Conservation (phyloP, 2,113 vertebrate genomes). For the Nothocercus julius region DNA sequence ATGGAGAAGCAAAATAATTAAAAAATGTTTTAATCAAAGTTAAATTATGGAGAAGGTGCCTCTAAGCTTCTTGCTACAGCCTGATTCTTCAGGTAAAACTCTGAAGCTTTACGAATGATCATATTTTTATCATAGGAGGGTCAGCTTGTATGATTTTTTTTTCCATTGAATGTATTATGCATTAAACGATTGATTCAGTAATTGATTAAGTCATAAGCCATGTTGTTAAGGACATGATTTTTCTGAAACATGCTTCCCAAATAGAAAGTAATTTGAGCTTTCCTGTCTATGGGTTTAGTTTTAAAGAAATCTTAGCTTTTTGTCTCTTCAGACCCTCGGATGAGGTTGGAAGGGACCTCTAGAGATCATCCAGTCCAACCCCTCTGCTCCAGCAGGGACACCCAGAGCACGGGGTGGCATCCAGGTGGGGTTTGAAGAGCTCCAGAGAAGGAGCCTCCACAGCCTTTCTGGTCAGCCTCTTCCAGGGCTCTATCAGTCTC, state of each 20-base stretch:
- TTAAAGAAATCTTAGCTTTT: neutral
- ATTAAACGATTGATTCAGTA: neutral
- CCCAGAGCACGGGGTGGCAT: too few species aligned
- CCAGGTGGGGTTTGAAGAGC: too few species aligned
- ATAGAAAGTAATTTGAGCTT: neutral
- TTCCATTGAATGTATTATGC: neutral
- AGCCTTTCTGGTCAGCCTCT: too few species aligned
- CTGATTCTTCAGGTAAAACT: neutral
- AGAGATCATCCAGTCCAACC: too few species aligned
- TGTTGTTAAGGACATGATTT: neutral
- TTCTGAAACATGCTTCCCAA: neutral
- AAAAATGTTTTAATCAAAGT: neutral
- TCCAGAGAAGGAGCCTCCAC: too few species aligned
- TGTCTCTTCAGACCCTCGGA: neutral
- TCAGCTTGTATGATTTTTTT: neutral
- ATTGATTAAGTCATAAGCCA: neutral
- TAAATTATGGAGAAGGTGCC: neutral
- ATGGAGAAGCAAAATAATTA: neutral
- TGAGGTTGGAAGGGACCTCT: too few species aligned
- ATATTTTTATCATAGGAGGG: neutral
- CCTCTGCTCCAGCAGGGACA: too few species aligned
- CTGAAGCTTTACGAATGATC: neutral
- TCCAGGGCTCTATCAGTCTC: too few species aligned
- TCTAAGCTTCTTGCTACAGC: neutral
- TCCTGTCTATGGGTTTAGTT: neutral